Base-by-base conservation (phyloP, 2,113 vertebrate genomes). In the Bostrychus sinensis region DNA sequence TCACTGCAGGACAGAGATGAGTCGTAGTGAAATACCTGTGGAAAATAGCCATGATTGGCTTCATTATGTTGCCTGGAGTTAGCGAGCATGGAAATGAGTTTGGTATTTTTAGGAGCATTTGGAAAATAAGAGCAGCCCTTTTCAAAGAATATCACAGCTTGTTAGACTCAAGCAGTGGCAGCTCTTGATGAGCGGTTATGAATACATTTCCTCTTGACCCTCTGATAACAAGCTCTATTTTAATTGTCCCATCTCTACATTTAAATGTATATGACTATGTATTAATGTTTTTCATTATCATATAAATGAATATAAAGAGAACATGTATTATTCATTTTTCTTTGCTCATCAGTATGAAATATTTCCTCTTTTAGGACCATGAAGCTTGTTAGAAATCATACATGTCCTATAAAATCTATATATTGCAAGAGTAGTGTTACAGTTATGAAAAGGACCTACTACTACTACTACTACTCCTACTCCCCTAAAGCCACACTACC, bases 41-140 rank as follows among this genome's bases (percentile, higher is more conserved):
- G 53, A 82, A 72, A 85, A 81, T 78, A 28, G 17, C 51, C 67
- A 64, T 80, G 71, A 87, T 80, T 86, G 83, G 60, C 63, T 74
- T 77, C 63, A 78, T 77, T 78, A 70, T 78, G 73, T 72, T 62
- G 14, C 75, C 71, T 34, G 63, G 54, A 65, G 67, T 77, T 66
- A 65, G 61, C 26, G 7, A 42, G 57, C 55, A 75, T 78, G 76
- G 59, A 78, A 80, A 75, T 84, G 70, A 84, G 68, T 76, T 64
- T 67, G 68, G 77, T 80, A 74, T 83, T 84, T 80, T 81, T 25
- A n/a, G 42, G 38, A 28, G 23, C 14, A n/a, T 46, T n/a, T 22
- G 2, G n/a, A 28, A 66, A 72, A 58, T 62, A 25, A 36, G 61
- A 67, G 53, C 39, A 20, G 23, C 12, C 13, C 23, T 48, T 48